Conservation (phyloP, 2,888 invertebrate genomes). For the Hirtodrosophila duncani region DNA sequence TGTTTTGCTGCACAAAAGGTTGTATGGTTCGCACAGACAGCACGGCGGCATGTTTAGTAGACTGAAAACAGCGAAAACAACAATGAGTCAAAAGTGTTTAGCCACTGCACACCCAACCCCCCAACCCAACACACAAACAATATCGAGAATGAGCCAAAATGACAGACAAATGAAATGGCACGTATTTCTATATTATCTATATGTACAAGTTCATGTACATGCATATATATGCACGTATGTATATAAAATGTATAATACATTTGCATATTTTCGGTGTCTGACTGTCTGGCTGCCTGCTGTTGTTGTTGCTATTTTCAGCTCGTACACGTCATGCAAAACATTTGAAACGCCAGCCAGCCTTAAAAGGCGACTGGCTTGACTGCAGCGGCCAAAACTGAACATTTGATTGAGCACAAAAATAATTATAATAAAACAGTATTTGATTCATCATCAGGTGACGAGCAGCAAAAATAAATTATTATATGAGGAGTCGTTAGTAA, state of each 20-base stretch:
- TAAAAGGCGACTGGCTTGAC: constrained; percentile 49
- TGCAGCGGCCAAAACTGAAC: background rate
- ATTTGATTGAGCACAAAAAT: no score
- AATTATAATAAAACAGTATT: constrained; percentile 13
- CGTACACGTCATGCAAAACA: constrained; percentile 39
- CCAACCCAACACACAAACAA: constrained; percentile 25
- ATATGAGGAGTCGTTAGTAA: constrained; percentile 10
- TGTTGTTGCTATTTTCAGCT: constrained; percentile 20
- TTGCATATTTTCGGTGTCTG: constrained; percentile 41
- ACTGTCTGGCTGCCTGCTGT: constrained; percentile 9
- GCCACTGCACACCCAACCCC: constrained; percentile 1
- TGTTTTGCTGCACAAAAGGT: constrained; percentile 25
- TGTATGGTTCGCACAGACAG: constrained; percentile 36
- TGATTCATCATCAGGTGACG: constrained; percentile 44
- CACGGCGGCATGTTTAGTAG: constrained; percentile 56
- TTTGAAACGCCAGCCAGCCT: constrained; percentile 32
- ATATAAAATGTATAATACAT: constrained; percentile 13
- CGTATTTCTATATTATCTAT: constrained; percentile 25
- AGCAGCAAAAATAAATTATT: constrained; percentile 25
- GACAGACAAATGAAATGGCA: constrained; percentile 39
- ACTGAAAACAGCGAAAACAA: constrained; percentile 34
- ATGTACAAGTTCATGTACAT: constrained; percentile 24
- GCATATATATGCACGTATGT: background rate
- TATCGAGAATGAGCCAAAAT: constrained; percentile 12
- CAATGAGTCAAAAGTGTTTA: constrained; percentile 15